Evolutionary conservation across 2,113 vertebrate genomes (phyloP), one percentile per base, ranked within the genome.

Genomic region (Menura novaehollandiae): DNA sequence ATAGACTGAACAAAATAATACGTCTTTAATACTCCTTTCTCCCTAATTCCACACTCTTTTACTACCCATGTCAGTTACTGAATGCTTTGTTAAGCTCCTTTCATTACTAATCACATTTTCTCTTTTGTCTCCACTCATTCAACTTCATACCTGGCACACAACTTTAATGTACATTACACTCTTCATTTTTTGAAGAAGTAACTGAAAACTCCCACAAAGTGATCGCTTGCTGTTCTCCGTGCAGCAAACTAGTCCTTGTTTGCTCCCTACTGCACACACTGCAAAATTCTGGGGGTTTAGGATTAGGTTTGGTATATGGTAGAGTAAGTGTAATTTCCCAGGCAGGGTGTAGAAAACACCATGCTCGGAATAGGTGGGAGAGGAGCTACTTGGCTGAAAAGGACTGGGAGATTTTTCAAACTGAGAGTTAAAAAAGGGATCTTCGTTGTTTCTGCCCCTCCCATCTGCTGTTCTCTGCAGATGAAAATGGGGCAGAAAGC

Each of bases 401-500:
- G 23, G 32, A 22, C 37, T 39, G 51, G 46, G 63, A 94, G 74
- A 26, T 88, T 52, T 96, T 88, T 94, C 53, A 94, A 59, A 95
- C 63, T 71, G 91, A 90, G 90, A 88, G 51, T 96, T 94, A 88
- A 94, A 96, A 96, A 95, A 91, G 81, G 89, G 85, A 93, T 91
- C 82, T 95, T 95, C 85, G 7, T 95, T 94, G 63, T 95, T 94
- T 90, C 75, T 96, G 95, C 94, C 91, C 89, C 94, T 96, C 95
- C 88, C 82, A 55, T 90, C 67, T 94, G 85, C 93, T 88, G 71
- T 83, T 94, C 82, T 77, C 77, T 95, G 91, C 90, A 88, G 91
- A 88, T 96, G 89, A 88, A 96, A 94, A 88, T n/a, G 82, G 72
- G 96, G 95, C 94, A 91, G 88, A 90, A 91, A 96, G 95, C 96